Evolutionary conservation across 2,888 invertebrate species (phyloP), one percentile per base, ranked within the genome.

Genomic region (Acleris cristana): DNA sequence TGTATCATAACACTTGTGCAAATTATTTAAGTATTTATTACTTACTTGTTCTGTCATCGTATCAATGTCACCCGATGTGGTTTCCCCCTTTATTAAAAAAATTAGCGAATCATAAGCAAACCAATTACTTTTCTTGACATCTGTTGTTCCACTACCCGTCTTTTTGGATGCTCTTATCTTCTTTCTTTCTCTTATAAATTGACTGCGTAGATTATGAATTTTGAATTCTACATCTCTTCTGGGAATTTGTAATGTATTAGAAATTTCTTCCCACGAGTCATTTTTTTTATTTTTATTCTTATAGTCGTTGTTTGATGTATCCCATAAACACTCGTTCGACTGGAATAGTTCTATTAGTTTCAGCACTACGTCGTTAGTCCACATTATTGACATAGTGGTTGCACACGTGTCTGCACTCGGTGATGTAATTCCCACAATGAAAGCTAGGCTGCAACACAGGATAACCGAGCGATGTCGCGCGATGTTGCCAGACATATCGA

Each of bases 331-430:
- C 51, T 66, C 61, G 51, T 66, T 51, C 51, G 61, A 56, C 61
- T 61, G 55, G 61, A 66, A 66, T 62, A 66, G 61, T 56, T 56
- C 61, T 55, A 66, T 66, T 56, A 66, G 66, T 62, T 61, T 60
- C 40, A 66, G 56, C 52, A 66, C 66, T 48, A 66, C 56, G 66
- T 66, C 66, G 61, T 60, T 66, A 45, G 66, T 61, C 61, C 66
- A 66, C 61, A 61, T 56, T 56, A 61, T 61, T 44, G 61, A 56
- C 60, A 66, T 49, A 59, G 49, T 56, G 44, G 60, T 56, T 55
- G 60, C 60, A 60, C 60, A 26, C 26, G 26, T 26, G 65, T 60
- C 55, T 60, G 56, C 54, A 60, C 65, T 65, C 51, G 56, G 54
- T 60, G 60, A 65, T 19, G 48, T 65, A 19, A 53, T 26, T 55